Conservation (phyloP, 2,888 invertebrate species). For the Hemicrepidius hirtus region DNA sequence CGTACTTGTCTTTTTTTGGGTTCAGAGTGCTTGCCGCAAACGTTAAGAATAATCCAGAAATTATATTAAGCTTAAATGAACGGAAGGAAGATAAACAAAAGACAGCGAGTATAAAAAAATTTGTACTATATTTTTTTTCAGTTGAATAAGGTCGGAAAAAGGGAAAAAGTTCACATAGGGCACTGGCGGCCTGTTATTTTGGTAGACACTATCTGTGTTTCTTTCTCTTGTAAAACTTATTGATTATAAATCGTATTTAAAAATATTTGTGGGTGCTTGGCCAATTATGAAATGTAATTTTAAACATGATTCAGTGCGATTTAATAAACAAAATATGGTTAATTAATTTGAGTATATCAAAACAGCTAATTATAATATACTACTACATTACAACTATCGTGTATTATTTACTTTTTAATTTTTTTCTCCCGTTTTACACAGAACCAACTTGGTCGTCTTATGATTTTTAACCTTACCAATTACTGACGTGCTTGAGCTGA, state of each 20-base stretch:
- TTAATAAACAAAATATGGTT: constrained; percentile 50
- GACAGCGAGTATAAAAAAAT: neutral
- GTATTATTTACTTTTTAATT: neutral
- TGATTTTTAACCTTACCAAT: no score
- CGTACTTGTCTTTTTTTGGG: constrained; percentile 7
- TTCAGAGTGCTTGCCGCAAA: neutral
- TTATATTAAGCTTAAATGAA: no score
- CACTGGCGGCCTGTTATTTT: constrained; percentile 24
- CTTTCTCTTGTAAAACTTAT: constrained; percentile 47
- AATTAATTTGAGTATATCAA: constrained; percentile 47
- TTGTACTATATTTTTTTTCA: neutral
- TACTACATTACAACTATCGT: constrained; percentile 7
- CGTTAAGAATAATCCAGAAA: neutral
- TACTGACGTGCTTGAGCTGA: no score
- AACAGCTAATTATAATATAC: constrained; percentile 52
- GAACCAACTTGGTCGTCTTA: no score
- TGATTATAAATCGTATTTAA: constrained; percentile 47
- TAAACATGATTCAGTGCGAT: constrained; percentile 45
- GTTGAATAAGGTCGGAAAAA: neutral
- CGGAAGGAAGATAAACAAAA: neutral
- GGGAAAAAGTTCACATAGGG: constrained; percentile 20
- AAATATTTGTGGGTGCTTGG: constrained; percentile 52
- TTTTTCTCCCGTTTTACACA: neutral
- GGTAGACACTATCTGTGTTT: constrained; percentile 46
- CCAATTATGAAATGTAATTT: constrained; percentile 50